A percentile compares a stretch with the other conserved stretches of the same genome.
Evolutionary conservation across 1,140 invertebrate species (phyloP).

Genomic region (Drosophila novamexicana): DNA sequence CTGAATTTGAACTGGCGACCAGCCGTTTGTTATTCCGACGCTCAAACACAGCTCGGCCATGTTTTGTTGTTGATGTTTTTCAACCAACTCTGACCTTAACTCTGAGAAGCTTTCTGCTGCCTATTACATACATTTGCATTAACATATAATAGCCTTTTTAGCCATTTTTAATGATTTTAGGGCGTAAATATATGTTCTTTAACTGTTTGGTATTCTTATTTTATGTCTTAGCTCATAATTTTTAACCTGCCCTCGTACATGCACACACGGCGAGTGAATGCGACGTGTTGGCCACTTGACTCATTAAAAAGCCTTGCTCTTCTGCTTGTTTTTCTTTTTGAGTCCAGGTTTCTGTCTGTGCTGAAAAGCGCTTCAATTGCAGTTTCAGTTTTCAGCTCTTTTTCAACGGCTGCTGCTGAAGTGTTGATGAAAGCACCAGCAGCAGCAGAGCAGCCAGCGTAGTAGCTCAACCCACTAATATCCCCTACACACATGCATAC

Average conservation of each 20-base stretch:
- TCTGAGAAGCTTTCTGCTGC: too few species aligned
- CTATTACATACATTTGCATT: too few species aligned
- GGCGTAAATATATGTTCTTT: too few species aligned
- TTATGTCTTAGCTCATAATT: too few species aligned
- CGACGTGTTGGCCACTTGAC: slow-evolving; percentile 80
- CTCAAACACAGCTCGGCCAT: too few species aligned
- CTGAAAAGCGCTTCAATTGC: slow-evolving; percentile 76
- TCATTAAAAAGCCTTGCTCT: slow-evolving; percentile 67
- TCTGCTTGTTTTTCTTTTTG: slow-evolving; percentile 27
- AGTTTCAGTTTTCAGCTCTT: slow-evolving; percentile 75
- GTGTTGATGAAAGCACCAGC: slow-evolving; percentile 68
- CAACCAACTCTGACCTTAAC: too few species aligned
- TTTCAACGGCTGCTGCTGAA: slow-evolving; percentile 47
- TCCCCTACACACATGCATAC: background rate
- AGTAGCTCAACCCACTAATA: slow-evolving; percentile 2
- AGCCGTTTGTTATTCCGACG: too few species aligned
- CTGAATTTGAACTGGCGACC: too few species aligned
- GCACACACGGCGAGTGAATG: slow-evolving; percentile 7
- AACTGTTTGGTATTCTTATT: too few species aligned
- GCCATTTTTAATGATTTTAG: too few species aligned
- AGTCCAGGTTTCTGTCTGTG: slow-evolving; percentile 30
- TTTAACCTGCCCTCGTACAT: background rate
- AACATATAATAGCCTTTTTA: too few species aligned
- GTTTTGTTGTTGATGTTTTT: too few species aligned
- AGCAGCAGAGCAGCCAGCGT: background rate